Base-by-base conservation (phyloP, 2,888 invertebrate species). In the Celastrina argiolus region DNA sequence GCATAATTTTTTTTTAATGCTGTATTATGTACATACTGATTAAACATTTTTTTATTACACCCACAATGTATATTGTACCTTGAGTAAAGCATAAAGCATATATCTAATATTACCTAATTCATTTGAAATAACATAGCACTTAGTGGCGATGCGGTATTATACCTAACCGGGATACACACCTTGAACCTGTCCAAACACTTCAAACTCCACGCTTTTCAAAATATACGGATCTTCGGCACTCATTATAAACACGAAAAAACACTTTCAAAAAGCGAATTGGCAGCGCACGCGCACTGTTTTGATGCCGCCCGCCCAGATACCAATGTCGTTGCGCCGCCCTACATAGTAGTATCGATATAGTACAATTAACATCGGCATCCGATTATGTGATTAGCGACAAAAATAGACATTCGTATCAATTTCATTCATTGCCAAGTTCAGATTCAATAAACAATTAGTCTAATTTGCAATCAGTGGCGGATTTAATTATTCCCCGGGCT, bases 181-280 rank as follows among this genome's bases (percentile, higher is more conserved):
- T 94, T 97, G 97, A 42, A 97, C 97, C 87, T 96, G 95, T 67
- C 97, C 97, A 80, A 93, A 97, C 68, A 97, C 97, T 87, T 97
- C 97, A 81, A 97, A 97, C 78, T 97, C 97, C 56, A 96, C 96
- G 45, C 97, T 96, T 56, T 95, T 94, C 73, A 96, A 88, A 67
- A 92, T 92, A 76, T 93, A 93, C 69, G 91, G 85, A 71, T 93
- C 92, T 71, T 92, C 92, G 61, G 90, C 84, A 72, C 93, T 93
- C 94, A 94, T 94, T 74, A 65, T 66, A 22, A 67, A 56, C 66
- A 68, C 69, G 70, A 68, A 67, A 66, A 66, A 65, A 65, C n/a
- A 36, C 31, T 59, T 61, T 16, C 68, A 68, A 63, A 58, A 67
- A 56, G 56, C n/a, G 34, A 65, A 66, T 68, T 65, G 56, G 65